phyloP scores from a whole-genome alignment of 2,113 vertebrate genomes.

The Atlantisia rogersi region DNA sequence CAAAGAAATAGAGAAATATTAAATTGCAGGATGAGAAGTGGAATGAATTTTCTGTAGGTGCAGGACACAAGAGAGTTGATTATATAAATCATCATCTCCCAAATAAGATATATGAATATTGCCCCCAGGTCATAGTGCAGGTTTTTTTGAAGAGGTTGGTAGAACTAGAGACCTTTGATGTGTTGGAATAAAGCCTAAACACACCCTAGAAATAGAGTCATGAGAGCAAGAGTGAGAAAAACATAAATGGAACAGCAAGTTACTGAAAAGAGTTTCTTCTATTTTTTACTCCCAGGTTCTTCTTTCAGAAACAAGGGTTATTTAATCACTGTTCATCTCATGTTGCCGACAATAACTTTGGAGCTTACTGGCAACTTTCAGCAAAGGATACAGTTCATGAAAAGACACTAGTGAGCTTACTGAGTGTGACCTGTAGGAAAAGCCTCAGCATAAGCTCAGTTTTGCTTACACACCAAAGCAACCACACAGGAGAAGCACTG shows the following conservation, averaged over 20 bases:
- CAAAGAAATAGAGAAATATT: neutral
- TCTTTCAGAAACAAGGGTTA: neutral
- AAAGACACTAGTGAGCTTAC: neutral
- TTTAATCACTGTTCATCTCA: neutral
- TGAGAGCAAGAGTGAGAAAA: conserved; percentile 13
- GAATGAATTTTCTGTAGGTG: neutral
- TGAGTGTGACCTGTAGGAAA: neutral
- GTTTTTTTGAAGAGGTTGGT: neutral
- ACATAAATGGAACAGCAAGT: neutral
- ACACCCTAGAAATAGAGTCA: neutral
- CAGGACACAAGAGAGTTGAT: neutral
- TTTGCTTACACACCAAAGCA: neutral
- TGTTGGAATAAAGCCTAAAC: neutral
- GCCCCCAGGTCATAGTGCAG: neutral
- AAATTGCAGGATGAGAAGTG: neutral
- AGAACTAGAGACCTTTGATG: neutral
- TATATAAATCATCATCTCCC: neutral
- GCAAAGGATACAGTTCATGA: neutral
- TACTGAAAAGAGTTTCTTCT: neutral
- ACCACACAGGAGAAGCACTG: neutral
- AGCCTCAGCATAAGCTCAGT: neutral
- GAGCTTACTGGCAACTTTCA: neutral
- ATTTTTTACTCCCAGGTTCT: neutral
- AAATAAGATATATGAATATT: neutral
- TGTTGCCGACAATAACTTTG: neutral